Evolutionary conservation across 2,888 invertebrate species (phyloP).

Genomic region (Drosophila rellima): DNA sequence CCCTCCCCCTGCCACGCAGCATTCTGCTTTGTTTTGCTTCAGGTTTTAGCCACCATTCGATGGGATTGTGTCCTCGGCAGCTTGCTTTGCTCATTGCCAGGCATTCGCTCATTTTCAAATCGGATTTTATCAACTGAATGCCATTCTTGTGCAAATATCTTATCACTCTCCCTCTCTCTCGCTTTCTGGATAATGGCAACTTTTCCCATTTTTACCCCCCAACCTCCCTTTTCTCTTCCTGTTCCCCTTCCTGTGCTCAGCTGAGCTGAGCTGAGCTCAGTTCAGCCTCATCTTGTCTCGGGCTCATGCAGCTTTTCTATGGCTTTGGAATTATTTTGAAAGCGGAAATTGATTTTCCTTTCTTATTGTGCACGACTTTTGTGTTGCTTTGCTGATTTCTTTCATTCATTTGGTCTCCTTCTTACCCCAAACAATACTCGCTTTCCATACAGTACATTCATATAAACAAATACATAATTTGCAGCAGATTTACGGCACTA

Average conservation of each 20-base stretch:
- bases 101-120: constrained; percentile 84
- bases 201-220: constrained; percentile 30
- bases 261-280: constrained; percentile 48
- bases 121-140: constrained; percentile 83
- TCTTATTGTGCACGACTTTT: constrained; percentile 72
- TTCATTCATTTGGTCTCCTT: constrained; percentile 19
- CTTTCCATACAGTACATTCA: constrained; percentile 48
- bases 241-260: constrained; percentile 12
- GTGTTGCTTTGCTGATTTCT: constrained; percentile 52
- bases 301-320: constrained; percentile 67
- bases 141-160: constrained; percentile 84
- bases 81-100: constrained; percentile 73
- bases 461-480: constrained; percentile 26
- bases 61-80: constrained; percentile 22
- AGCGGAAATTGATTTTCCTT: constrained; percentile 79
- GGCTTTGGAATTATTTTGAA: constrained; percentile 81
- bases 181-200: constrained; percentile 73
- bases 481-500: not conserved
- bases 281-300: constrained; percentile 55
- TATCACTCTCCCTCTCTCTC: constrained; percentile 61
- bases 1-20: not conserved
- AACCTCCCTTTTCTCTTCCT: not conserved
- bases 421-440: constrained; percentile 10
- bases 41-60: constrained; percentile 41
- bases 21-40: constrained; percentile 49